phyloP scores from a whole-genome alignment of 2,113 vertebrate genomes.

The Misgurnus mizolepis region DNA sequence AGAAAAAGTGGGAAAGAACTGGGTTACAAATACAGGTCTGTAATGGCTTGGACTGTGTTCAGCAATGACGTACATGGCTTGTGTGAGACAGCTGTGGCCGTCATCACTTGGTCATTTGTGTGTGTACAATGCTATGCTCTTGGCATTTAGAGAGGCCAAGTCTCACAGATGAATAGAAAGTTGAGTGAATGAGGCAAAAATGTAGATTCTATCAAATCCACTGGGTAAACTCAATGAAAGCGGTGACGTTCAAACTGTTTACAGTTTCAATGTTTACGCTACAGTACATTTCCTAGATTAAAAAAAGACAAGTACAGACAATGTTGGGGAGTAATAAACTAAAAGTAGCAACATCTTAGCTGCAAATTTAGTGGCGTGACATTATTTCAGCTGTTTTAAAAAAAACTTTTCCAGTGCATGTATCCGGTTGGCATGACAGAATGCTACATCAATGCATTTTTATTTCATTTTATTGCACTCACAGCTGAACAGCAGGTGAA shows the following conservation, averaged over 20 bases:
- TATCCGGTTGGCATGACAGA: neutral
- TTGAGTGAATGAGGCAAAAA: neutral
- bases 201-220: constrained; percentile 6
- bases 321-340: neutral
- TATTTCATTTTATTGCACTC: too few species aligned
- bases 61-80: constrained; percentile 11
- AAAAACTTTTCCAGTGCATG: neutral
- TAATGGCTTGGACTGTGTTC: constrained; percentile 8
- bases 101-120: constrained; percentile 5
- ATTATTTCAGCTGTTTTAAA: neutral
- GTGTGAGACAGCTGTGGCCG: constrained; percentile 4
- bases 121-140: constrained; percentile 22
- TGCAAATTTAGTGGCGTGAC: neutral
- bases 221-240: neutral
- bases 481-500: too few species aligned
- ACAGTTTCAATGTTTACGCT: constrained; percentile 12
- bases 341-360: neutral
- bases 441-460: neutral
- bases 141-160: neutral
- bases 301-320: neutral
- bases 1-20: neutral
- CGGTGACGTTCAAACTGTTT: neutral
- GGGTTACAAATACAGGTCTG: constrained; percentile 13
- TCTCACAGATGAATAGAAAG: constrained; percentile 17
- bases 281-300: constrained; percentile 12